Base-by-base conservation (phyloP, 2,797 vertebrate genomes). In the Coranthus polyacanthus region DNA sequence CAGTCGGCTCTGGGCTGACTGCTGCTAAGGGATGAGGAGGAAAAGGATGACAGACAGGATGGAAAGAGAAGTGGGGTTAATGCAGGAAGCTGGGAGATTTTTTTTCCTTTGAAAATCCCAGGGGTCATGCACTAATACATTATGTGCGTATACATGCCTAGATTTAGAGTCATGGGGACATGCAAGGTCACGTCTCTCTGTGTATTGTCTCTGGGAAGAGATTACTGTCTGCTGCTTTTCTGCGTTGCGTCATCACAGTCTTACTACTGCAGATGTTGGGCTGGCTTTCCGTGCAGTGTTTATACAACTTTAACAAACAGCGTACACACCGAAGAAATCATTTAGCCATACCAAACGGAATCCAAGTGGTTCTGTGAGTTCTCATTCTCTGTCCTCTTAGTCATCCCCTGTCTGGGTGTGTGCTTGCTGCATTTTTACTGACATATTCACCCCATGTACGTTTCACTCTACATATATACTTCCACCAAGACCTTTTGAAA, bases 141-240 rank as follows among this genome's bases (percentile, higher is more conserved):
- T 68, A 42, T 56, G 53, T 55, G 46, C 53, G 47, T 4, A 46
- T 26, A 18, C 3, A 1, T 13, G n/a, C 52, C 60, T 60, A 20
- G 64, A 61, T 68, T 45, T 47, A 55, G 51, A 69, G 79, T 85
- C 77, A 67, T 4, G 12, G 70, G 81, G 79, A 71, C 72, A 75
- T 50, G 52, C 65, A 51, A 84, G 82, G 80, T 89, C 85, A 76
- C 20, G 26, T 74, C 75, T 87, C 52, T 72, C 51, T 74, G 70
- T 74, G 86, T 80, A 62, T 84, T 68, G 67, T 89, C 67, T 85
- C 80, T 70, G 69, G 70, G 79, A 80, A 75, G 72, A 76, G 82
- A 80, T 82, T 63, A 52, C 32, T 26, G 75, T 72, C 82, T 81
- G 65, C 83, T 78, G 85, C 87, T 89, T 67, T 85, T 66, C 72